Percentiles rank a stretch among this genome's conserved stretches.
Evolutionary conservation across 2,888 invertebrate genomes (phyloP).

Genomic region (Drosophila formosana): DNA sequence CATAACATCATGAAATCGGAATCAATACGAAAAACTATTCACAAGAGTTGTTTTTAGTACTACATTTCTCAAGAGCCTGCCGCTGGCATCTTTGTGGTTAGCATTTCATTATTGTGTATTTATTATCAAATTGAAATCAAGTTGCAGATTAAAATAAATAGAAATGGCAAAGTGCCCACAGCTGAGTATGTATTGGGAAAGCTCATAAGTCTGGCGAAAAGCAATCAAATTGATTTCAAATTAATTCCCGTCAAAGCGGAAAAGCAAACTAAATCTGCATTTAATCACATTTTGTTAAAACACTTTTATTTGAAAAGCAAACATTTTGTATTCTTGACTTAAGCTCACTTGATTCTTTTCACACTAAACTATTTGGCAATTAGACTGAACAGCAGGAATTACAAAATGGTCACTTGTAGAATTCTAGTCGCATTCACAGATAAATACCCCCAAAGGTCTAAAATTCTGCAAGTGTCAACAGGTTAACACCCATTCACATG

Average conservation of each 20-base stretch:
- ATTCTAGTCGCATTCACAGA: conserved; percentile 11
- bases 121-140: conserved; percentile 51
- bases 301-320: neutral
- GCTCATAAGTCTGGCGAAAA: conserved; percentile 25
- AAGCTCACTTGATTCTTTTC: neutral
- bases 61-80: conserved; percentile 7
- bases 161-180: conserved; percentile 43
- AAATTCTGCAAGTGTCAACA: conserved; percentile 42
- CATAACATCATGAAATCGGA: conserved; percentile 2
- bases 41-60: neutral
- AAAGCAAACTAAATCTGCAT: conserved; percentile 14
- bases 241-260: conserved; percentile 17
- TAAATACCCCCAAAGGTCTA: conserved; percentile 24
- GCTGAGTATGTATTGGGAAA: conserved; percentile 1
- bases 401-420: neutral
- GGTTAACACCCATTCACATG: conserved; percentile 37
- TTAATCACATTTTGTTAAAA: conserved; percentile 14
- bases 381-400: neutral
- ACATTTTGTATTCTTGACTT: neutral
- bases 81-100: conserved; percentile 1
- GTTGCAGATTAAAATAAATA: conserved; percentile 53
- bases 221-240: conserved; percentile 35
- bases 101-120: conserved; percentile 38
- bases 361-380: neutral
- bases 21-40: conserved; percentile 6